phyloP scores from a whole-genome alignment of 2,797 vertebrate species.

The Myiotriccus ornatus region DNA sequence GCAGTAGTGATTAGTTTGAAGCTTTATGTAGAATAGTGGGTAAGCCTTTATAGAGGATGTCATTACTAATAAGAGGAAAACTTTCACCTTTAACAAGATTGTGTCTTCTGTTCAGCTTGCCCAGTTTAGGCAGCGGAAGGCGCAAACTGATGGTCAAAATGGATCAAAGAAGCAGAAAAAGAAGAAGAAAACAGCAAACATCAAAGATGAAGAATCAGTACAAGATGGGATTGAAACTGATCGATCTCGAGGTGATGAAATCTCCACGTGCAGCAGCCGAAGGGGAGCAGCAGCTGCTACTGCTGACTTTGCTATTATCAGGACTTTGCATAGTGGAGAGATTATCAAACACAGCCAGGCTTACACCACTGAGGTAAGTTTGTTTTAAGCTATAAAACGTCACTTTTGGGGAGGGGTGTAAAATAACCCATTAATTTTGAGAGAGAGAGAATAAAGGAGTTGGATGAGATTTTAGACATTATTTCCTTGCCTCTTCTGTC shows the following conservation, averaged over 20 bases:
- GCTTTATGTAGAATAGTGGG: background rate
- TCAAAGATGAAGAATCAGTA: constrained; percentile 74
- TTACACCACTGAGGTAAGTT: constrained; percentile 88
- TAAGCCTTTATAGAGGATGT: constrained; percentile 5
- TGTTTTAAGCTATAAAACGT: background rate
- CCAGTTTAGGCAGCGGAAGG: constrained; percentile 92
- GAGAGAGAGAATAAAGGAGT: background rate
- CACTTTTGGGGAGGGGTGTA: background rate
- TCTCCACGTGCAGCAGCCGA: constrained; percentile 59
- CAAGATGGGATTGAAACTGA: constrained; percentile 67
- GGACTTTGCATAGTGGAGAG: constrained; percentile 83
- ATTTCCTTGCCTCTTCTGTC: background rate
- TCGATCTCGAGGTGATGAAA: constrained; percentile 72
- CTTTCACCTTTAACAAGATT: constrained; percentile 51
- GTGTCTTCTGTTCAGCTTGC: constrained; percentile 82
- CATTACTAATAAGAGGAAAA: constrained; percentile 42
- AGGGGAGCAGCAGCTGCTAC: constrained; percentile 63
- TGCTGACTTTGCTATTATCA: constrained; percentile 79
- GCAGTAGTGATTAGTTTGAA: background rate
- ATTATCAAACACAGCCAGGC: constrained; percentile 81
- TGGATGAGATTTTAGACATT: background rate
- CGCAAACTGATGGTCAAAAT: constrained; percentile 85
- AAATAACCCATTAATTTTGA: background rate
- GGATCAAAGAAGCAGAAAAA: constrained; percentile 87
- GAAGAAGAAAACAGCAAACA: constrained; percentile 81